Base-by-base conservation (phyloP, 1,140 invertebrate genomes). In the Drosophila sechellia region DNA sequence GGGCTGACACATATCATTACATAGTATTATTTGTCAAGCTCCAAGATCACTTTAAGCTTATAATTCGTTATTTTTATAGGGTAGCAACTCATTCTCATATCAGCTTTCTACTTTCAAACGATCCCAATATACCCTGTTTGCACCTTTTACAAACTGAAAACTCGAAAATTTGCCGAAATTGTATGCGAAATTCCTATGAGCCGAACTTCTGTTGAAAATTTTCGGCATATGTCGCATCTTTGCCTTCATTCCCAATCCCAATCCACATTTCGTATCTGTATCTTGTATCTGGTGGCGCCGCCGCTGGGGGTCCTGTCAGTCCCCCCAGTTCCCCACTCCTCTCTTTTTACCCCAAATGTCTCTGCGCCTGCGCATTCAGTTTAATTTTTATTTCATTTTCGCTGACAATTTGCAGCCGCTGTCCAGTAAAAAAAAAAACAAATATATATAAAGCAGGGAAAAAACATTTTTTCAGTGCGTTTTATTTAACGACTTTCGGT, bases 381-480 rank as follows among this genome's bases (percentile, higher is more conserved):
- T 87, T 87, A 87, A 89, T 89, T 87, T 89, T 89, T 87, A 87
- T 87, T 87, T 86, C 77, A 79, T 64, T 78, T 73, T 81, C 77
- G 68, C 80, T 85, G 77, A 72, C 81, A 77, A 84, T 75, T 85
- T 85, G 81, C 77, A 85, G 77, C 81, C 60, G 81, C 66, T 76
- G 76, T 69, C 64, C 64, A 39, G 46, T 12, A 56, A 46, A 31
- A 58, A 42, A 11, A n/a, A 31, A 60, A 17, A 17, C 17, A 31
- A n/a, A 25, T 15, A 22, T 39, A 55, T 25, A 34, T 27, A 46
- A 65, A 39, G 34, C 54, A 42, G 37, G 37, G 27, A 55, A 63
- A 20, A 70, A 59, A 66, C 73, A 78, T 75, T 78, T 58, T 78
- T 78, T n/a, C 60, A 55, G 74, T 83, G 75, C 66, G 71, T 79